Evolutionary conservation across 2,113 vertebrate genomes (phyloP), one percentile per base, ranked within the genome.

Genomic region (Corydoras sp.): DNA sequence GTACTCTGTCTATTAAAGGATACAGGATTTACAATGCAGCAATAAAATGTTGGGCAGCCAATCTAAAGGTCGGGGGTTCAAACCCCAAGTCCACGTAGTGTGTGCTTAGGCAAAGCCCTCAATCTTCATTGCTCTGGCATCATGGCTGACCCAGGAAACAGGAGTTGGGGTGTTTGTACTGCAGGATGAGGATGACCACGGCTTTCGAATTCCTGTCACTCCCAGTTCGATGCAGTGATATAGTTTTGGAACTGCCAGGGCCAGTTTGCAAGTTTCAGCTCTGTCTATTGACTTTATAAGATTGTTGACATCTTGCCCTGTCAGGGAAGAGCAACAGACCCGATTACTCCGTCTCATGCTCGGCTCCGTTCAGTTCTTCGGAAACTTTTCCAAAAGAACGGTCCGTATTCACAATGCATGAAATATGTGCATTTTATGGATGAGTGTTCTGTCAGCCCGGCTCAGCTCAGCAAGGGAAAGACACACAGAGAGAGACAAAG

Each of bases 381-480:
- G n/a, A 49, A 29, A 31, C 18, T 55, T 68, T 62, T 35, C 32
- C 48, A 50, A 18, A 43, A 62, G 29, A 53, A 50, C 15, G 24
- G 72, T 51, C 53, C 35, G 35, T 55, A 69, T 68, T 72, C 77
- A 67, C 53, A 35, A 60, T 69, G 65, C 59, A 54, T 72, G 66
- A 76, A 72, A 73, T 75, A 67, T 82, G 64, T 69, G 58, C 71
- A 63, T 64, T 80, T 72, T 62, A 60, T 62, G 76, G 70, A 78
- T 75, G 63, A 62, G 63, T 51, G 65, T 75, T 63, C 69, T 67
- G 69, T 55, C 65, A 62, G 56, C 43, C 29, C 51, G n/a, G 65
- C 58, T 73, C 49, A 15, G 30, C 56, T 68, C 24, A 6, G 75
- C 43, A 48, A 31, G 35, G 13, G 55, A 60, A 2, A 30, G 58